Conservation (phyloP, 2,888 invertebrate species). For the Copidosoma aretas region DNA sequence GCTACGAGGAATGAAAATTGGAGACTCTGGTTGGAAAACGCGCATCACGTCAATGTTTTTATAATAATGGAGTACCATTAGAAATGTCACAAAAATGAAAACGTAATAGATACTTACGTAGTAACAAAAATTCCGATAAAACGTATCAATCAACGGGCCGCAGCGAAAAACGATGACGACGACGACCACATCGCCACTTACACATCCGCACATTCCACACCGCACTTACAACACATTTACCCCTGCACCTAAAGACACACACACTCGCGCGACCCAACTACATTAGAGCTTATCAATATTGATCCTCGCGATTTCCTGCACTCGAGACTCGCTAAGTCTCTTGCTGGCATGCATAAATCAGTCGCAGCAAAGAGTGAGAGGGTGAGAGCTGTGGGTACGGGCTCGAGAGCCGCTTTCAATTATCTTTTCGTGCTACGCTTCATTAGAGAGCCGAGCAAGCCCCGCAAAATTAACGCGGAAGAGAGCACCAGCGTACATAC, state of each 20-base stretch:
- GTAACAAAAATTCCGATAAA: too few relatives aligned
- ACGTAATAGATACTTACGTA: too few relatives aligned
- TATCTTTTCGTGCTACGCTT: slow-evolving; percentile 27
- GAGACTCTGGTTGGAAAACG: too few relatives aligned
- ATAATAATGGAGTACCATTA: too few relatives aligned
- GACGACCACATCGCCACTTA: too few relatives aligned
- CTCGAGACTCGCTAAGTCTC: slow-evolving; percentile 8
- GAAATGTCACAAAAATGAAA: too few relatives aligned
- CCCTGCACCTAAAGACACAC: neutral
- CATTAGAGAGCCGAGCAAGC: slow-evolving; percentile 19
- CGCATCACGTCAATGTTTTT: too few relatives aligned
- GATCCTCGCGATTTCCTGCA: slow-evolving; percentile 16
- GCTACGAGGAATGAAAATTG: too few relatives aligned
- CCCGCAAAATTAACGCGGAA: slow-evolving; percentile 16
- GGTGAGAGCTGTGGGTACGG: neutral
- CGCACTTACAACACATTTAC: too few relatives aligned
- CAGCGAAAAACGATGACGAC: too few relatives aligned
- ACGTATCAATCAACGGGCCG: too few relatives aligned
- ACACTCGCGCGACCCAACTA: neutral
- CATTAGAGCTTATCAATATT: slow-evolving; percentile 23
- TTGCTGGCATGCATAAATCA: slow-evolving; percentile 32
- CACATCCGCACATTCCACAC: too few relatives aligned
- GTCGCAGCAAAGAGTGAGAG: neutral
- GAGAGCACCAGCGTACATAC: neutral
- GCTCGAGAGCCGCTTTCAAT: slow-evolving; percentile 23